Percentiles rank a stretch among this genome's conserved stretches.
These are phyloP conservation scores for Physocephala rufipes DNA, from an alignment of 2,888 invertebrate species.

Conservation along the genomic window DNA sequence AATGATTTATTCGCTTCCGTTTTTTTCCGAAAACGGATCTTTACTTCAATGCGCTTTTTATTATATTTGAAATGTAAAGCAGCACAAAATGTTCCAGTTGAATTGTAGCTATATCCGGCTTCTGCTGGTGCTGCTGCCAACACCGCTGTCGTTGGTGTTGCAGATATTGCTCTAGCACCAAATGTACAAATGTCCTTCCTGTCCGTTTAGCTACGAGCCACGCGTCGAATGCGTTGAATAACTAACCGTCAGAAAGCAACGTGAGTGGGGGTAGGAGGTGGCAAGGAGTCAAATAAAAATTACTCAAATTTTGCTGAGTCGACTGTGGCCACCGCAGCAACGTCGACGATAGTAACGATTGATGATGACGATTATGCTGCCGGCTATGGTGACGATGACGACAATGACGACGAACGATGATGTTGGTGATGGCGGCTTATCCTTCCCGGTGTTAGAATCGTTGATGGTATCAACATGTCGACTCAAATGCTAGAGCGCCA, in stretches of 20 bases:
- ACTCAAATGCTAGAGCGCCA: conserved; percentile 14
- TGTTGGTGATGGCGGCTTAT: not conserved
- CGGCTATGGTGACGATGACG: too few species aligned
- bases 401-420: too few species aligned
- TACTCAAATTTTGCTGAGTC: conserved; percentile 18
- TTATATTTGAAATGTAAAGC: conserved; percentile 3
- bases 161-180: too few species aligned
- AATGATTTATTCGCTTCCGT: too few species aligned
- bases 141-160: too few species aligned
- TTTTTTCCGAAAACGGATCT: not conserved
- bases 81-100: not conserved
- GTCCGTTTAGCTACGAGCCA: not conserved
- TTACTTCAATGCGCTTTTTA: not conserved
- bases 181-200: too few species aligned
- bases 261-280: too few species aligned
- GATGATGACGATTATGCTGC: too few species aligned
- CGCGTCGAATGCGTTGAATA: not conserved
- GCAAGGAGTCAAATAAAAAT: conserved; percentile 27
- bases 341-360: too few species aligned
- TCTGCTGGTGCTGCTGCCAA: not conserved
- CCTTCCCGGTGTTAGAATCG: too few species aligned
- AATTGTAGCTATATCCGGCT: not conserved
- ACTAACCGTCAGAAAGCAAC: not conserved
- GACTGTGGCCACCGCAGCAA: not conserved
- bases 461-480: not conserved